Evolutionary conservation across 2,888 invertebrate species (phyloP), one percentile per base, ranked within the genome.

Genomic region (Drosophila mercatorum): DNA sequence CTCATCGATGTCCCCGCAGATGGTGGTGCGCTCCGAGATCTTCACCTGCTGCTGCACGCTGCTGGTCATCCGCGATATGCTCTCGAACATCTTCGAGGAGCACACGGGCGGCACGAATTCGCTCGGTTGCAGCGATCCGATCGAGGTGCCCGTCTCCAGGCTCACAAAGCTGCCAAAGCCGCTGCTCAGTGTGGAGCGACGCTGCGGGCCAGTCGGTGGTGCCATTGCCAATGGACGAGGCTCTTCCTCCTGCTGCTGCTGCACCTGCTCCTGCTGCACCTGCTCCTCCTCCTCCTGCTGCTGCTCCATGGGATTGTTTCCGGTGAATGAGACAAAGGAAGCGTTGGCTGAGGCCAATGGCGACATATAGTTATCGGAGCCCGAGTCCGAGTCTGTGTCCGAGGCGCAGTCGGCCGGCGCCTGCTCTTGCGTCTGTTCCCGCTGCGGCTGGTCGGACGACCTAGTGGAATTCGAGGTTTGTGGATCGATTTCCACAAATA

Each of bases 21-120:
- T 78, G 6, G 92, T 92, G 2, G 91, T 85, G 7, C 90, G 87
- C 49, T 92, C 92, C 0, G 91, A 89, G 7, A 92, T 81, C 26
- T 80, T 89, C 0, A 68, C 72, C 10, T 76, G n/a, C 6, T 14
- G 52, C 17, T 22, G 62, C 55, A 4, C 22, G 34, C 28, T 14
- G 31, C 28, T 40, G 14, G 2, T 3, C 3, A 44, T 12, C 22
- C 22, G 5, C 22, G 6, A 2, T 12, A 4, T n/a, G 7, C 46
- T 36, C 14, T 83, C 81, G 31, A 74, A 74, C 67, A 92, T 89
- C 60, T 88, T 92, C 0, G 92, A 92, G 0, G 92, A 92, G 38
- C 91, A 91, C 0, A 86, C 66, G 10, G 80, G 78, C 0, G 92
- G 92, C 52, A 81, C 61, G 58, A 92, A 92, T 8, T 86, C 81